These are phyloP conservation scores for Pseudomyrmex gracilis DNA, from an alignment of 1,140 invertebrate species.

Conservation along the genomic window DNA sequence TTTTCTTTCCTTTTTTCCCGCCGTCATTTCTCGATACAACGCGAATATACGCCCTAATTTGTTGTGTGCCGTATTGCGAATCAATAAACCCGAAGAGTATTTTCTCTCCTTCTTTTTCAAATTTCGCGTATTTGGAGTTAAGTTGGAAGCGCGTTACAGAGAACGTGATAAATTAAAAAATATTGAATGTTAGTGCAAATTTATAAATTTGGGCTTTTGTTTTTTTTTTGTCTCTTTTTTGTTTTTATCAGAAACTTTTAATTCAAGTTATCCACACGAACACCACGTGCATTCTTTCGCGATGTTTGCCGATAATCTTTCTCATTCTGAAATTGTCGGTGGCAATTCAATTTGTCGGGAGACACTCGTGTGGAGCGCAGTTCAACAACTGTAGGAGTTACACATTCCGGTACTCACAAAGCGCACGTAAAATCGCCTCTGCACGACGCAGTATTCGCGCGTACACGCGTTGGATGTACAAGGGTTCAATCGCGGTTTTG, in stretches of 20 bases:
- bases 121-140: not conserved
- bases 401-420: conserved; percentile 27
- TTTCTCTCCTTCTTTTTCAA: not conserved
- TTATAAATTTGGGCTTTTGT: not conserved
- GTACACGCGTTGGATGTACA: conserved; percentile 62
- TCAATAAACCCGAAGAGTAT: not conserved
- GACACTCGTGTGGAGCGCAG: conserved; percentile 9
- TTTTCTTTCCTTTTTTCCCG: conserved; percentile 30
- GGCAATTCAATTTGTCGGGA: conserved; percentile 41
- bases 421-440: conserved; percentile 53
- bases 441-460: conserved; percentile 14
- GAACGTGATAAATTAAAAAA: not conserved
- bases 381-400: conserved; percentile 48
- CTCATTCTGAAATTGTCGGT: not conserved
- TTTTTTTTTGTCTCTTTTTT: not conserved
- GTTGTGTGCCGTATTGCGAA: not conserved
- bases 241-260: not conserved
- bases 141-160: not conserved
- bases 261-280: not conserved
- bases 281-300: not conserved
- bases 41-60: not conserved
- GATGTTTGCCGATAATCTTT: conserved; percentile 8
- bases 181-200: too few species aligned
- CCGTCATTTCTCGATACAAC: not conserved
- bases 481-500: conserved; percentile 74